Conservation (phyloP, 2,888 invertebrate genomes). For the Thumatha senex region DNA sequence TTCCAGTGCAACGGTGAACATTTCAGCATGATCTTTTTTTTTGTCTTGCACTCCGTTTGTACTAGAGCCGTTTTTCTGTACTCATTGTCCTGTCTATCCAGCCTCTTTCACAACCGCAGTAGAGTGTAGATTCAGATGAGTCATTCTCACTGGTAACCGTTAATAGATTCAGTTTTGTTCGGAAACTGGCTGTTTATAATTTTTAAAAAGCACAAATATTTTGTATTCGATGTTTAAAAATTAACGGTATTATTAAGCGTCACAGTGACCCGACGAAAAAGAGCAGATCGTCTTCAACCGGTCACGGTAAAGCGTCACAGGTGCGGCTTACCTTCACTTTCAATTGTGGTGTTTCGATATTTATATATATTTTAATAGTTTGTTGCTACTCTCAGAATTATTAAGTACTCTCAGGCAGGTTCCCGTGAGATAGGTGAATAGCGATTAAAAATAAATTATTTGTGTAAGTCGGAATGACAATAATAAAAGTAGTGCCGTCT, state of each 20-base stretch:
- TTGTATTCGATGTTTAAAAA: slow-evolving; percentile 41
- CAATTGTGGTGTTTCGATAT: slow-evolving; percentile 57
- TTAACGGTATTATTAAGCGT: slow-evolving; percentile 65
- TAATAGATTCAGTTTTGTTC: slow-evolving; percentile 36
- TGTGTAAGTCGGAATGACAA: slow-evolving; percentile 17
- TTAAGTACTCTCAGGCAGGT: slow-evolving; percentile 13
- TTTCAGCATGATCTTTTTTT: slow-evolving; percentile 56
- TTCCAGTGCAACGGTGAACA: slow-evolving; percentile 64
- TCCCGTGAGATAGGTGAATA: slow-evolving; percentile 23
- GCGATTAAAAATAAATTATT: slow-evolving; percentile 18
- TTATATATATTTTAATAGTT: slow-evolving; percentile 50
- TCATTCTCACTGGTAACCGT: slow-evolving; percentile 28
- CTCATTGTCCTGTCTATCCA: slow-evolving; percentile 65
- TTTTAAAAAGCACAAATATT: slow-evolving; percentile 28
- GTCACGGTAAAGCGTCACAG: slow-evolving; percentile 67
- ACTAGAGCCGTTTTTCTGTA: slow-evolving; percentile 52
- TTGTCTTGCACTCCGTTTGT: slow-evolving; percentile 48
- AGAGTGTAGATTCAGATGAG: slow-evolving; percentile 27
- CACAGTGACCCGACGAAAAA: slow-evolving; percentile 70
- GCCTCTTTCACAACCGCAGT: slow-evolving; percentile 22
- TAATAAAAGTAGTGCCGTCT: slow-evolving; percentile 11
- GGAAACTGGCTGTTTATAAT: slow-evolving; percentile 21
- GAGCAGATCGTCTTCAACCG: slow-evolving; percentile 55
- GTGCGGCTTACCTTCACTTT: slow-evolving; percentile 78
- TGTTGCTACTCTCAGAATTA: slow-evolving; percentile 26